A percentile compares a stretch with the other conserved stretches of the same genome.
Conservation (phyloP, 2,113 vertebrate species). For the Rhinolophus ferrumequinum region DNA sequence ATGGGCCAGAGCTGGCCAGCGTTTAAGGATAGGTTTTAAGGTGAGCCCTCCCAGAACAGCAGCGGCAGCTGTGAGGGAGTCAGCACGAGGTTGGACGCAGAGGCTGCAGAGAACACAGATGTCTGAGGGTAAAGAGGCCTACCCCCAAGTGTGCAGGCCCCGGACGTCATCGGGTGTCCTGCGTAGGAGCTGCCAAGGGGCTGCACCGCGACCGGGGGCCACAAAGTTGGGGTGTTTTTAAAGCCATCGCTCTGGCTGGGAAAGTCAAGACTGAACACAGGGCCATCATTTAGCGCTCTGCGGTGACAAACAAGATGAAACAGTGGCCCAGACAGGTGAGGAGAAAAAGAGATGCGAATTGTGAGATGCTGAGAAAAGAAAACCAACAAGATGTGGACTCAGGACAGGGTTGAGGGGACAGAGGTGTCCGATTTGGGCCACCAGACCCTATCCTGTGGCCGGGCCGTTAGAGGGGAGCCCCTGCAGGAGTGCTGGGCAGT, state of each 20-base stretch:
- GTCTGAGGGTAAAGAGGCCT: too few species aligned
- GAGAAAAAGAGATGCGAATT: not conserved
- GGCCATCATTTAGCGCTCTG: not conserved
- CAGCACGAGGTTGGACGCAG: too few species aligned
- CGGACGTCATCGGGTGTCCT: not conserved
- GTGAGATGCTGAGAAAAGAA: not conserved
- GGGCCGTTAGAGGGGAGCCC: not conserved
- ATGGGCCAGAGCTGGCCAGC: not conserved
- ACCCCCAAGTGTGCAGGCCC: too few species aligned
- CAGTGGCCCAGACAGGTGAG: accelerated
- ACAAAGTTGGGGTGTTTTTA: not conserved
- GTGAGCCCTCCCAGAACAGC: not conserved
- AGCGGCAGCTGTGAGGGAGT: not conserved
- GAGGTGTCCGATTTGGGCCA: not conserved
- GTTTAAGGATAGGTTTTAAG: not conserved
- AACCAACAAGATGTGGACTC: not conserved
- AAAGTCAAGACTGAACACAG: not conserved
- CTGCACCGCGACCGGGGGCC: too few species aligned
- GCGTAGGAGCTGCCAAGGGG: not conserved
- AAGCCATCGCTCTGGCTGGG: too few species aligned
- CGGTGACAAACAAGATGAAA: accelerated
- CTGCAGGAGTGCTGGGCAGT: accelerated
- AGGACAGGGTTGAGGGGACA: not conserved
- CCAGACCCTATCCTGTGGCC: not conserved
- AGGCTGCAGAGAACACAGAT: too few species aligned